Percentiles rank a stretch among this genome's conserved stretches.
These are phyloP conservation scores for Andrena fulva DNA, from an alignment of 2,888 invertebrate genomes.

Conservation along the genomic window DNA sequence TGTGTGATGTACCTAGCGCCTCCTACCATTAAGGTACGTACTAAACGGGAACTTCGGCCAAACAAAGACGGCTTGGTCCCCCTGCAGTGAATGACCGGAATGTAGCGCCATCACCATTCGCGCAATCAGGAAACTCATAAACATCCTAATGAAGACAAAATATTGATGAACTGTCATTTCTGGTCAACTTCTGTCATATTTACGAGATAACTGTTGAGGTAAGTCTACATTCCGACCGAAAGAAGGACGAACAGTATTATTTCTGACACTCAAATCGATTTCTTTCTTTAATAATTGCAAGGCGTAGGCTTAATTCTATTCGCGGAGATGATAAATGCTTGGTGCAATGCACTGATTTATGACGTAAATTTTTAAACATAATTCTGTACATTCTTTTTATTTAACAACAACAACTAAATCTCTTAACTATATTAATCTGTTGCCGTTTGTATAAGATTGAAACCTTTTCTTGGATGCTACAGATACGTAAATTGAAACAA, in stretches of 20 bases:
- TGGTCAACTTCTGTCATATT: neutral
- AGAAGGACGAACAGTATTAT: neutral
- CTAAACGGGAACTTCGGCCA: too few relatives aligned
- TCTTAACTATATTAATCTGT: too few relatives aligned
- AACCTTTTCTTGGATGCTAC: neutral
- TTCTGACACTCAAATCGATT: neutral
- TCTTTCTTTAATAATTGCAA: neutral
- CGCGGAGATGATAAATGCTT: neutral
- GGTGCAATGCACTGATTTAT: neutral
- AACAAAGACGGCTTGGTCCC: too few relatives aligned
- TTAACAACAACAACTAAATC: too few relatives aligned
- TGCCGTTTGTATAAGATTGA: too few relatives aligned
- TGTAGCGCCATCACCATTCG: neutral
- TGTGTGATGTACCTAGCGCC: too few relatives aligned
- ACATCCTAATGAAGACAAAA: neutral
- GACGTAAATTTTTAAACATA: constrained; percentile 1
- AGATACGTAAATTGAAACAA: too few relatives aligned
- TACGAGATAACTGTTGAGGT: constrained; percentile 3
- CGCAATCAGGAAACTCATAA: neutral
- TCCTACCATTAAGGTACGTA: too few relatives aligned
- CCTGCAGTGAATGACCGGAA: neutral
- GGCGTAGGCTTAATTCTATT: neutral
- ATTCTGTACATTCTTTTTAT: neutral
- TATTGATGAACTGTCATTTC: neutral
- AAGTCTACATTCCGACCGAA: neutral